Percentiles rank a stretch among this genome's conserved stretches.
Evolutionary conservation across 2,797 vertebrate genomes (phyloP).

Genomic region (Pitangus sulphuratus): DNA sequence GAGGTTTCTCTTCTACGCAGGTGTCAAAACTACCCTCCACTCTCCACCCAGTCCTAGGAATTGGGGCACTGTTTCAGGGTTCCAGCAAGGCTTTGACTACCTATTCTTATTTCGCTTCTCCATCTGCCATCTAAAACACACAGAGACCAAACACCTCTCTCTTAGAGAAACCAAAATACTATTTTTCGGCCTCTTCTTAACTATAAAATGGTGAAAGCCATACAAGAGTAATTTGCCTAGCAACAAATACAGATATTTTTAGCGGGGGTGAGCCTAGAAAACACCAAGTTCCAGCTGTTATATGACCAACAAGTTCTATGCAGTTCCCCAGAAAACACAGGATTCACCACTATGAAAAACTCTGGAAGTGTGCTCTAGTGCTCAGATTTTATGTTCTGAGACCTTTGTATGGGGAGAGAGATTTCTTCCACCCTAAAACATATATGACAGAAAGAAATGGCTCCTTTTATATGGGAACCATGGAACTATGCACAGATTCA

Average conservation of each 20-base stretch:
- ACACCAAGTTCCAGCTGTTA: background rate
- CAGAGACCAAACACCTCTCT: background rate
- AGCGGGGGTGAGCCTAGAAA: background rate
- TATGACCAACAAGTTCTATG: background rate
- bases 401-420: background rate
- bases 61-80: accelerated
- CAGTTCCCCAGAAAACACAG: background rate
- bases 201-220: background rate
- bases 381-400: background rate
- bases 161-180: background rate
- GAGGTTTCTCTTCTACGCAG: slow-evolving; percentile 89
- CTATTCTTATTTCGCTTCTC: background rate
- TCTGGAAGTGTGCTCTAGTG: background rate
- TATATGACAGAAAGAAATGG: background rate
- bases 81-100: background rate
- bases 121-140: background rate
- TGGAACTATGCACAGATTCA: background rate
- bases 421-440: background rate
- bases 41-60: background rate
- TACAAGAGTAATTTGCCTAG: background rate
- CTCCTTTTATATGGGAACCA: background rate
- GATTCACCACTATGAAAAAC: background rate
- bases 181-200: accelerated
- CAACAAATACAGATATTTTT: background rate
- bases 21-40: slow-evolving; percentile 51